These are phyloP conservation scores for Sarcophaga subvicina DNA, from an alignment of 2,888 invertebrate genomes.

Conservation along the genomic window DNA sequence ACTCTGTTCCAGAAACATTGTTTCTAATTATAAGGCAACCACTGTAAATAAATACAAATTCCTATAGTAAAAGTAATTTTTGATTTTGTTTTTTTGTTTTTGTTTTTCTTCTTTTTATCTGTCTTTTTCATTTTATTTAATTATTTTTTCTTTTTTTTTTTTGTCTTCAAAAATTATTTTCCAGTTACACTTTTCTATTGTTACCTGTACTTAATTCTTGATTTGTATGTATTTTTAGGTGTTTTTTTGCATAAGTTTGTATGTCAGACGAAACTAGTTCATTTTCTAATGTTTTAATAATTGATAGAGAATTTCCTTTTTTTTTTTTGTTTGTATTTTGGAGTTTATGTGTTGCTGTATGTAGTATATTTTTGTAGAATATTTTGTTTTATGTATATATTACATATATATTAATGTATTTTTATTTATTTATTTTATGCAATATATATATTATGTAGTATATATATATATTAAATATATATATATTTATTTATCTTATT, in stretches of 20 bases:
- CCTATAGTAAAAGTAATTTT: neutral
- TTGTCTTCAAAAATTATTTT: conserved; percentile 70
- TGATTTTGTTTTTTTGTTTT: conserved; percentile 55
- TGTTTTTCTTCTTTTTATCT: conserved; percentile 74
- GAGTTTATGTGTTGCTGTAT: conserved; percentile 47
- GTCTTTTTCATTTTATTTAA: conserved; percentile 61
- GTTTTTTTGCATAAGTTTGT: conserved; percentile 63
- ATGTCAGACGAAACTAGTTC: conserved; percentile 59
- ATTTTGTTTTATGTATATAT: conserved; percentile 2
- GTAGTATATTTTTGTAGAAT: conserved; percentile 30
- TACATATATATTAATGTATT: conserved; percentile 6
- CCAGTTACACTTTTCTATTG: conserved; percentile 62
- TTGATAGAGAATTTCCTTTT: conserved; percentile 50
- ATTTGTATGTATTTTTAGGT: conserved; percentile 46
- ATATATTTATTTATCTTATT: conserved; percentile 71
- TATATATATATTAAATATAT: conserved; percentile 44
- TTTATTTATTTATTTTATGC: conserved; percentile 25
- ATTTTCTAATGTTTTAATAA: conserved; percentile 49
- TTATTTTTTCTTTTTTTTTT: conserved; percentile 50
- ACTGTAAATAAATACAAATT: too few relatives aligned
- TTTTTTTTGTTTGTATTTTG: conserved; percentile 54
- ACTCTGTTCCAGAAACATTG: too few relatives aligned
- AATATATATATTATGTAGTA: conserved; percentile 62
- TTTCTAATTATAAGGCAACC: too few relatives aligned
- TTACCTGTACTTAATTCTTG: conserved; percentile 53